Percentiles rank a stretch among this genome's conserved stretches.
Evolutionary conservation across 2,113 vertebrate genomes (phyloP).

Genomic region (Brienomyrus longianalis): DNA sequence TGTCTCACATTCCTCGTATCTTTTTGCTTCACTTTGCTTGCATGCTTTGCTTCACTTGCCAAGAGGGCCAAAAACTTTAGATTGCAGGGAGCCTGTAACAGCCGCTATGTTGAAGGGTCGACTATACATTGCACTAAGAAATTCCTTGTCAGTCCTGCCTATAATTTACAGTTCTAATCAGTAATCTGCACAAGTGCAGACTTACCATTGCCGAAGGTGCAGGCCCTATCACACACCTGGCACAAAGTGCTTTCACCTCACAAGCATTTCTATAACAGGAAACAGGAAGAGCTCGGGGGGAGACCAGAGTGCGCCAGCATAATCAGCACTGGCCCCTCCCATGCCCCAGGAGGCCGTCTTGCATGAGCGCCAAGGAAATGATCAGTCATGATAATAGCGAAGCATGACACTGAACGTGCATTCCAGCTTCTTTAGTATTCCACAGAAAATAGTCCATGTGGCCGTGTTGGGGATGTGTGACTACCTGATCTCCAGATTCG

Average conservation of each 20-base stretch:
- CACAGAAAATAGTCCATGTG: not conserved
- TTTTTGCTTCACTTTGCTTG: not conserved
- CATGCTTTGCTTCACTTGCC: not conserved
- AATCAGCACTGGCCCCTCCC: not conserved
- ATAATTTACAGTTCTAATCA: not conserved
- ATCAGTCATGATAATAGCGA: not conserved
- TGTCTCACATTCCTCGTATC: not conserved
- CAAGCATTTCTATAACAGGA: not conserved
- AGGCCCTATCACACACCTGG: not conserved
- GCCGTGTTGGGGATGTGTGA: not conserved
- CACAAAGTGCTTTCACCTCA: not conserved
- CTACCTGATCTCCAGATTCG: not conserved
- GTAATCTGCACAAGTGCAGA: not conserved
- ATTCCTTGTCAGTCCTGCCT: not conserved
- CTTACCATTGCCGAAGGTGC: not conserved
- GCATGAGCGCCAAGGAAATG: not conserved
- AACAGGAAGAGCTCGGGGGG: not conserved
- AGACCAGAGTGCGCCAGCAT: not conserved
- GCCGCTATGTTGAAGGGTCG: no score
- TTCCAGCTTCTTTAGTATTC: not conserved
- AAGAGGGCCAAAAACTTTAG: not conserved
- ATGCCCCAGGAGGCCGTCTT: not conserved
- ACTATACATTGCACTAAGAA: not conserved
- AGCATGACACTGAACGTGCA: not conserved
- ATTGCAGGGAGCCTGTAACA: not conserved